These are phyloP conservation scores for Acestrorhynchus altus DNA, from an alignment of 2,797 vertebrate species.

Conservation along the genomic window DNA sequence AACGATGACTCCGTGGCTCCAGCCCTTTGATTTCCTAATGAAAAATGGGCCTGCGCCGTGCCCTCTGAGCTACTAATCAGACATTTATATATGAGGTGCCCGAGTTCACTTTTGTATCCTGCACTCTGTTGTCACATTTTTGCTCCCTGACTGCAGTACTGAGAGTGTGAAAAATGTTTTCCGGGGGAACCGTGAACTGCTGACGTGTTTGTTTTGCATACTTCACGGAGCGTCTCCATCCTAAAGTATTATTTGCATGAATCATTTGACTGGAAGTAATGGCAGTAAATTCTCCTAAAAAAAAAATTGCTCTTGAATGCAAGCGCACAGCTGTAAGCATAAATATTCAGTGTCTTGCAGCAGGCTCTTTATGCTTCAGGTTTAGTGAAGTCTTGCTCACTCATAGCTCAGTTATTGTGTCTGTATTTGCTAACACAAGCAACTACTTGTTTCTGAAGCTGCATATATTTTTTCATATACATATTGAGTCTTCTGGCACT, in stretches of 20 bases:
- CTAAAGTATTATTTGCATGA: conserved; percentile 58
- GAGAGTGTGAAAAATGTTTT: conserved; percentile 38
- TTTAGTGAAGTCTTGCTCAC: conserved; percentile 38
- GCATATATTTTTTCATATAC: conserved; percentile 44
- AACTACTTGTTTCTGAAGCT: background rate
- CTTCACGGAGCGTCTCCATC: conserved; percentile 48
- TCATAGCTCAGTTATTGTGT: conserved; percentile 31
- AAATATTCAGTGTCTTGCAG: conserved; percentile 54
- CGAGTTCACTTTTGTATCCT: conserved; percentile 9
- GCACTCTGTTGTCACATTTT: conserved; percentile 38
- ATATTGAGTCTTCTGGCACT: conserved; percentile 33
- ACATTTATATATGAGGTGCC: conserved; percentile 19
- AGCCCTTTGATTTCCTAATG: conserved; percentile 47
- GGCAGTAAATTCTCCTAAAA: conserved; percentile 53
- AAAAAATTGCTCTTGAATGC: conserved; percentile 43
- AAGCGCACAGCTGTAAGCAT: conserved; percentile 55
- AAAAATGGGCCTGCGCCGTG: conserved; percentile 25
- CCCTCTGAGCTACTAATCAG: conserved; percentile 16
- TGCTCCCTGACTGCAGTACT: conserved; percentile 16
- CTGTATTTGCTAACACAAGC: conserved; percentile 15
- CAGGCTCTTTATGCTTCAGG: conserved; percentile 39
- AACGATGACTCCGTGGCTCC: conserved; percentile 18
- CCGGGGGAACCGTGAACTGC: conserved; percentile 50
- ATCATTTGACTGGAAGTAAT: conserved; percentile 57
- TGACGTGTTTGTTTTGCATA: conserved; percentile 58